Evolutionary conservation across 2,888 invertebrate species (phyloP).

Genomic region (Arctia plantaginis): DNA sequence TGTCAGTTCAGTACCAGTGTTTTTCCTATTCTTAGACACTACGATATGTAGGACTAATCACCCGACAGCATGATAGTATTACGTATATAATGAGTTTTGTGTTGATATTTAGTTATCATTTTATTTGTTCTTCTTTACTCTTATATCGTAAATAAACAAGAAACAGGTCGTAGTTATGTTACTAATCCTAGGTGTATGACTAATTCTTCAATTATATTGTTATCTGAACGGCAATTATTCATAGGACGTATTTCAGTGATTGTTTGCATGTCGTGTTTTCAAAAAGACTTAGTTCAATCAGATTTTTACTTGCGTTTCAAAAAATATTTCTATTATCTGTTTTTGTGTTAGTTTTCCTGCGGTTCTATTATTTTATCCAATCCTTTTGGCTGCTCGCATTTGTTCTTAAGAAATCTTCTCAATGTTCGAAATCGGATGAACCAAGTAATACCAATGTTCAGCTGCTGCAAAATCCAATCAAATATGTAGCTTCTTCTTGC

Average conservation of each 20-base stretch:
- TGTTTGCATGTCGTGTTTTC: slow-evolving; percentile 24
- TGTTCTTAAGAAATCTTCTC: not conserved
- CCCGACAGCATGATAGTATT: slow-evolving; percentile 8
- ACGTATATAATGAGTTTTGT: slow-evolving; percentile 17
- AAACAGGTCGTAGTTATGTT: slow-evolving; percentile 24
- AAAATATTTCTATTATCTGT: not conserved
- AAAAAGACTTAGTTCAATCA: slow-evolving; percentile 18
- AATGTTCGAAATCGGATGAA: not conserved
- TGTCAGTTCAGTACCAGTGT: no score
- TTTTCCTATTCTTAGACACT: not conserved
- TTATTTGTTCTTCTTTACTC: slow-evolving; percentile 27
- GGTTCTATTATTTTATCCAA: not conserved
- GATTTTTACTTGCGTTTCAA: not conserved
- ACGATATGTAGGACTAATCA: not conserved
- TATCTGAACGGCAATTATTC: slow-evolving; percentile 35
- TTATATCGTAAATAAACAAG: slow-evolving; percentile 28
- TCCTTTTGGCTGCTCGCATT: not conserved
- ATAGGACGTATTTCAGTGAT: slow-evolving; percentile 38
- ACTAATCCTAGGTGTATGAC: slow-evolving; percentile 24
- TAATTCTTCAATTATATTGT: slow-evolving; percentile 23
- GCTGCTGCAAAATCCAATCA: not conserved
- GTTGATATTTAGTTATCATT: slow-evolving; percentile 33
- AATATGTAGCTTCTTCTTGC: not conserved
- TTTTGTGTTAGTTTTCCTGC: not conserved
- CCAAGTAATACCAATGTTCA: no score